Evolutionary conservation across 2,113 vertebrate genomes (phyloP), one percentile per base, ranked within the genome.

Genomic region (Gymnocephalus cernua): DNA sequence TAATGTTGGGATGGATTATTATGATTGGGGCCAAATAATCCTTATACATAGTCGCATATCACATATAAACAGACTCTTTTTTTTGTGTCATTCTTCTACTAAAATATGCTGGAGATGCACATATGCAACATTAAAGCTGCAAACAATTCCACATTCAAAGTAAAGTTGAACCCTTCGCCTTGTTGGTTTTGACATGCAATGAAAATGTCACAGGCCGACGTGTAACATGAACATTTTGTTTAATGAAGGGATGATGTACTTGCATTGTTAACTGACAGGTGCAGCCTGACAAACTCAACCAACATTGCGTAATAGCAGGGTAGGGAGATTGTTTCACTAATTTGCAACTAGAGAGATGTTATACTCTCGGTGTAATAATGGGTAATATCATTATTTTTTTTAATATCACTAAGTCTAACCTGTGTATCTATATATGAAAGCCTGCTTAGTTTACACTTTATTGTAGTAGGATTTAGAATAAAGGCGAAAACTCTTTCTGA

Each of bases 201-300:
- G 29, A 41, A 73, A 83, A 56, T 58, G 53, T 59, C 25, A 32
- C 15, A 5, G 0, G 38, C 25, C 32, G 0, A 59, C 5, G 13
- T 3, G 57, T 15, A 44, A 29, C 38, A 8, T 6, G 9, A 86
- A 72, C 47, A 67, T 29, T 65, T 67, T 19, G 70, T 81, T 85
- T 74, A 75, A 86, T 74, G 38, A 64, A 85, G 70, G 11, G 1
- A 76, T 57, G 67, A 74, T 57, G 69, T 27, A 9, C 9, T 8
- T 50, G 58, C 1, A 77, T 83, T 83, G 87, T 81, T 88, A 25
- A 12, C 19, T 63, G 63, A 70, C 44, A 74, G 84, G 79, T 76
- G 80, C 9, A 41, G 57, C 69, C 65, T 4, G 71, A 77, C 41
- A 75, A 75, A 86, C 68, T 41, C 4, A 12, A 75, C 66, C 53